phyloP scores from a whole-genome alignment of 2,113 vertebrate species.

The Onychostruthus taczanowskii region DNA sequence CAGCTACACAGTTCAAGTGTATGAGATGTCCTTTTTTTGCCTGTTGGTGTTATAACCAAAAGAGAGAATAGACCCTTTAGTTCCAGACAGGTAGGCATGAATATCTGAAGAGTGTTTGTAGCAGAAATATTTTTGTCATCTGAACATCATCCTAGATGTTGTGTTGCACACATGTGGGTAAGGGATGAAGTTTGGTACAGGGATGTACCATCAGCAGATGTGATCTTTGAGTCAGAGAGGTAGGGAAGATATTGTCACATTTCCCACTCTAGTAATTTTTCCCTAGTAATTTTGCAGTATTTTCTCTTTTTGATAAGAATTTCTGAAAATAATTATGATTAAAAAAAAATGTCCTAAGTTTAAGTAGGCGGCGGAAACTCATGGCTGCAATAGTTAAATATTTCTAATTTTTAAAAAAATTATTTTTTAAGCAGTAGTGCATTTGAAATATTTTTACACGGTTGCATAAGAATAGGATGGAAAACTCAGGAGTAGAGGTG shows the following conservation, averaged over 20 bases:
- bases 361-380: not conserved
- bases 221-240: not conserved
- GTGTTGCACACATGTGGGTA: not conserved
- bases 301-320: not conserved
- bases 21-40: not conserved
- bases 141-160: not conserved
- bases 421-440: not conserved
- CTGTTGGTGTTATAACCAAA: not conserved
- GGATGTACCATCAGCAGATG: not conserved
- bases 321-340: not conserved
- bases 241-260: accelerated
- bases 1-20: not conserved
- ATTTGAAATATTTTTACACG: not conserved
- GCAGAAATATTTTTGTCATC: not conserved
- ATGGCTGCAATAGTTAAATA: not conserved
- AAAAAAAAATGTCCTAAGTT: not conserved
- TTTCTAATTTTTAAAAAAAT: not conserved
- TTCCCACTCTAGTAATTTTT: not conserved
- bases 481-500: not conserved
- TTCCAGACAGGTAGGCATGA: not conserved
- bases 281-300: not conserved
- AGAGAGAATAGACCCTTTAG: not conserved
- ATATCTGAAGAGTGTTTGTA: not conserved
- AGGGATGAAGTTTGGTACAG: not conserved
- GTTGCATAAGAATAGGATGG: not conserved